These are phyloP conservation scores for Nebria salina DNA, from an alignment of 2,888 invertebrate species.

Conservation along the genomic window DNA sequence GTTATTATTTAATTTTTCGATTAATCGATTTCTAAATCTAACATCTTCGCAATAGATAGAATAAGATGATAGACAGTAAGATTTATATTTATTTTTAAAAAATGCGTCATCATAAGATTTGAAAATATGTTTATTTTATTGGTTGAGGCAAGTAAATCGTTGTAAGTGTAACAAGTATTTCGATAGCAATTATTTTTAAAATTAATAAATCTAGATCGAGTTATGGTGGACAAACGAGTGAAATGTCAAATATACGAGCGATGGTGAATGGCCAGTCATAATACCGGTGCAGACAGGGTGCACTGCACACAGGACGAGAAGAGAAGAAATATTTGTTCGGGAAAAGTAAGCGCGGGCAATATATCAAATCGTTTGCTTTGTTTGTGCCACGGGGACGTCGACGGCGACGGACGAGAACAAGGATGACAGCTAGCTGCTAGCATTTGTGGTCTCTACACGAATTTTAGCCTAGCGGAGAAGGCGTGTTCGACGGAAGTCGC, in stretches of 20 bases:
- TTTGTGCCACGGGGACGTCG: neutral
- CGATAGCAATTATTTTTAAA: neutral
- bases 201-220: neutral
- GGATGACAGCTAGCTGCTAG: slow-evolving; percentile 15
- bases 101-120: neutral
- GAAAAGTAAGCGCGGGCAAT: slow-evolving; percentile 25
- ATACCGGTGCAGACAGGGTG: neutral
- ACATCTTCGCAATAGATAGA: no score
- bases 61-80: no score
- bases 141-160: neutral
- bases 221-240: neutral
- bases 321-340: slow-evolving; percentile 6
- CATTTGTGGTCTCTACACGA: slow-evolving; percentile 7
- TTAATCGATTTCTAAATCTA: no score
- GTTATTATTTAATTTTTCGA: no score
- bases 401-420: neutral
- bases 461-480: slow-evolving; percentile 58
- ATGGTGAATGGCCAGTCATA: neutral
- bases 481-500: slow-evolving; percentile 51
- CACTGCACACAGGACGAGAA: neutral
- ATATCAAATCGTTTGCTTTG: slow-evolving; percentile 23
- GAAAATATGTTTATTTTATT: neutral
- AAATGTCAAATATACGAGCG: neutral
- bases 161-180: neutral
- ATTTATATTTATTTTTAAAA: no score